phyloP scores from a whole-genome alignment of 2,797 vertebrate species.

The Coranthus polyacanthus region DNA sequence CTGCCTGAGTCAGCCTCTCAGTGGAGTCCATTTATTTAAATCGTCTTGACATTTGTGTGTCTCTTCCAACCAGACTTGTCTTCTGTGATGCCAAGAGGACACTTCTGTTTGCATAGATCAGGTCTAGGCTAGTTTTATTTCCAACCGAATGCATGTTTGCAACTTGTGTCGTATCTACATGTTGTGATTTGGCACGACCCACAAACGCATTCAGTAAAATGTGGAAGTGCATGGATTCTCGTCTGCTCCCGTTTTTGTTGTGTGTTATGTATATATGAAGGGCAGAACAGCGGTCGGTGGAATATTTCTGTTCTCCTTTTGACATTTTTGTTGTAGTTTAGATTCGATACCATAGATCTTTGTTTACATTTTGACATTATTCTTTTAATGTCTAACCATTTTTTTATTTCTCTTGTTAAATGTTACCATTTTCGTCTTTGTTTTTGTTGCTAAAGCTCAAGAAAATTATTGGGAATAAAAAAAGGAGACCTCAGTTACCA shows the following conservation, averaged over 20 bases:
- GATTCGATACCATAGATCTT: slow-evolving; percentile 25
- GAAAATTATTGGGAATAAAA: slow-evolving; percentile 92
- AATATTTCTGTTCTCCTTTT: background rate
- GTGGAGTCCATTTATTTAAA: slow-evolving; percentile 18
- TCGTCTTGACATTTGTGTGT: slow-evolving; percentile 1
- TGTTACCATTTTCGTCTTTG: background rate
- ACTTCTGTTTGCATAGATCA: slow-evolving; percentile 22
- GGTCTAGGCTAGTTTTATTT: slow-evolving; percentile 7
- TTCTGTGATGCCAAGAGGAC: slow-evolving; percentile 9
- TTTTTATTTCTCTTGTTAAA: background rate
- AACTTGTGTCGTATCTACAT: slow-evolving; percentile 36
- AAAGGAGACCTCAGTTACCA: slow-evolving; percentile 67
- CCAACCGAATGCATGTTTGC: slow-evolving; percentile 60
- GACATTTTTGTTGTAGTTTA: slow-evolving; percentile 59
- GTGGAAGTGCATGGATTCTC: slow-evolving; percentile 47
- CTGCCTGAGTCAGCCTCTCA: slow-evolving; percentile 34
- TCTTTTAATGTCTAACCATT: background rate
- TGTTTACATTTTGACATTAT: background rate
- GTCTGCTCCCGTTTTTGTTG: slow-evolving; percentile 11
- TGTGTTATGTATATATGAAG: slow-evolving; percentile 6
- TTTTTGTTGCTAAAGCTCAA: slow-evolving; percentile 87
- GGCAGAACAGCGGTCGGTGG: background rate
- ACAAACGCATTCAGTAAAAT: slow-evolving; percentile 3
- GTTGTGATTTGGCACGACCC: slow-evolving; percentile 29
- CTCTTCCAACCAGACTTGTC: slow-evolving; percentile 8